These are phyloP conservation scores for Cataglyphis rosenhaueri DNA, from an alignment of 2,888 invertebrate species.

Conservation along the genomic window DNA sequence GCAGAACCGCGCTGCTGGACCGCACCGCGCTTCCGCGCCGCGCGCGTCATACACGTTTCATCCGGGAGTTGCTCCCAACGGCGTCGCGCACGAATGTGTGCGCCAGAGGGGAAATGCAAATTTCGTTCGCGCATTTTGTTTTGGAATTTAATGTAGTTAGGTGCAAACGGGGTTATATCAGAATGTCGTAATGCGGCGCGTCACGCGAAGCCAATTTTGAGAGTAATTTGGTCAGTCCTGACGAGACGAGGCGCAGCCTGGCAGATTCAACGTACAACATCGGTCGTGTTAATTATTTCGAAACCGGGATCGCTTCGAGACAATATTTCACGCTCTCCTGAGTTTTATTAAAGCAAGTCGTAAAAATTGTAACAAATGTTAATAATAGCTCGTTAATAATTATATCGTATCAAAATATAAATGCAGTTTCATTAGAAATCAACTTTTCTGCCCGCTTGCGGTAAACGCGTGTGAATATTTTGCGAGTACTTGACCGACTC, in stretches of 20 bases:
- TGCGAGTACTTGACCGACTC: conserved; percentile 22
- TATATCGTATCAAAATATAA: neutral
- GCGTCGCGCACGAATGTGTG: conserved; percentile 44
- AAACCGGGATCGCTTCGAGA: conserved; percentile 26
- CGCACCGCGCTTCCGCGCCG: conserved; percentile 7
- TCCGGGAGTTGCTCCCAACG: conserved; percentile 46
- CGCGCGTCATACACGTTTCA: conserved; percentile 63
- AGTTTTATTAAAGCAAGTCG: neutral
- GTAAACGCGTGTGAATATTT: conserved; percentile 9
- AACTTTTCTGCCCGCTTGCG: neutral
- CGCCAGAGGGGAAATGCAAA: conserved; percentile 56
- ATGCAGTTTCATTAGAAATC: neutral
- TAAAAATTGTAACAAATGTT: neutral
- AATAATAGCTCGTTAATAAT: neutral
- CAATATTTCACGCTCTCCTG: conserved; percentile 1
- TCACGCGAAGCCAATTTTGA: conserved; percentile 53
- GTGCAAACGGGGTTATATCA: conserved; percentile 51
- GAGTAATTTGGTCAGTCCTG: conserved; percentile 48
- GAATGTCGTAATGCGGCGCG: conserved; percentile 50
- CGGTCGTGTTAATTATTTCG: conserved; percentile 32
- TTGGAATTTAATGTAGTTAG: conserved; percentile 53
- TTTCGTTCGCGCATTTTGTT: conserved; percentile 51
- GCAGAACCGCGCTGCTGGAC: conserved; percentile 45
- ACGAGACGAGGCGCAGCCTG: conserved; percentile 31
- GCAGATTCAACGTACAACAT: conserved; percentile 24